Conservation (phyloP, 1,140 invertebrate species). For the Papilio aristodemus region DNA sequence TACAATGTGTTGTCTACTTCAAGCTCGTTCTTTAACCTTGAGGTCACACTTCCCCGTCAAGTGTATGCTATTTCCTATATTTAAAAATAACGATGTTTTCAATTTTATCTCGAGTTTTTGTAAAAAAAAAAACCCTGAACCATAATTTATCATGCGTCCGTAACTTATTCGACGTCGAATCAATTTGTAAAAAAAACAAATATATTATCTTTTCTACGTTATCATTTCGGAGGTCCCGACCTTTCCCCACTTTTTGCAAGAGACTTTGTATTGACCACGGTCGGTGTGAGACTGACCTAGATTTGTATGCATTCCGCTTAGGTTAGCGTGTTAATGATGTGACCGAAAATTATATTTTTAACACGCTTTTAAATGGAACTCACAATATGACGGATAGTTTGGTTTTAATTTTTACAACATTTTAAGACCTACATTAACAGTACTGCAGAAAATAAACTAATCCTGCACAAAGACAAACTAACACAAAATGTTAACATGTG, state of each 20-base stretch:
- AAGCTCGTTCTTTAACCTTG: too few relatives aligned
- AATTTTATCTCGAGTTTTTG: background rate
- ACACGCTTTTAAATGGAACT: background rate
- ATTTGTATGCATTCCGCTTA: background rate
- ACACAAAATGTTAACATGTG: background rate
- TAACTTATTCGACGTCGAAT: background rate
- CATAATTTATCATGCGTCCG: background rate
- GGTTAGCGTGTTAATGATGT: conserved; percentile 4
- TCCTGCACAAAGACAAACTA: background rate
- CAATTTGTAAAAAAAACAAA: background rate
- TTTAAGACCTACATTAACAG: too few relatives aligned
- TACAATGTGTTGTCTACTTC: too few relatives aligned
- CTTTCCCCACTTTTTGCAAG: background rate
- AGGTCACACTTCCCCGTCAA: too few relatives aligned
- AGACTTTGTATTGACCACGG: conserved; percentile 2
- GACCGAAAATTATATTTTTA: background rate
- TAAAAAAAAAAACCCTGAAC: background rate
- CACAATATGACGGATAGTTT: too few relatives aligned
- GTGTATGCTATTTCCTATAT: too few relatives aligned
- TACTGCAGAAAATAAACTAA: background rate
- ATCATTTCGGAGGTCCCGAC: background rate
- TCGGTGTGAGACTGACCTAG: conserved; percentile 1
- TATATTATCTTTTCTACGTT: background rate
- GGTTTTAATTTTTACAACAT: too few relatives aligned
- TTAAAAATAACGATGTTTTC: background rate